Evolutionary conservation across 2,888 invertebrate genomes (phyloP), one percentile per base, ranked within the genome.

Genomic region (Sycophila texana): DNA sequence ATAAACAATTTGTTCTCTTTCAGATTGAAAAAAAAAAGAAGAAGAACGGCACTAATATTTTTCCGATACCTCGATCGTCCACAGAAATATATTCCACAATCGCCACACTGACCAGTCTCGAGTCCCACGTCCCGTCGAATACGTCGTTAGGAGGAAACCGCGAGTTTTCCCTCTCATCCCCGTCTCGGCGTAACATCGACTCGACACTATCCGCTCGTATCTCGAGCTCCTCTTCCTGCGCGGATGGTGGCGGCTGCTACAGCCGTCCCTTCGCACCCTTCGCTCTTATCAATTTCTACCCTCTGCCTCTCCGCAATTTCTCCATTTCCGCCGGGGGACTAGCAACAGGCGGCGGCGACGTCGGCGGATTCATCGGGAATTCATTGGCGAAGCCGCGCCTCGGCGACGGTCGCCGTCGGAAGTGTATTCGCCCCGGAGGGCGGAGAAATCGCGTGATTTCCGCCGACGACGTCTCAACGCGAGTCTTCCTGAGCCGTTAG

Each of bases 261-360:
- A 7, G 5, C 5, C 16, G 18, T 39, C 5, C 39, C 13, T 39
- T 63, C 53, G 18, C 47, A 1, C 39, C 39, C 63, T 22, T 20
- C 26, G 4, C 61, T 71, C 57, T 79, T 79, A 74, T 74, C 74
- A 75, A 75, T 75, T 79, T 79, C 63, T 47, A 26, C 16, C 20
- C 26, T 39, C n/a, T 4, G 14, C 4, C 71, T 51, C 71, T 60
- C 12, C n/a, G 58, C 68, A 47, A 72, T 77, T 71, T 51, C 76
- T 70, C 53, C 49, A 70, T 61, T 77, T 67, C 67, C 73, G 60
- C 14, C 14, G 18, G 57, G 1, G 7, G 67, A 5, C 49, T 16
- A 18, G 76, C 65, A 39, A 66, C 65, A 22, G 61, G 47, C 61
- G 55, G 13, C 61, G 55, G 13, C 63, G 18, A 16, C 26, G 58